These are phyloP conservation scores for Aplocera efformata DNA, from an alignment of 2,888 invertebrate species.

Conservation along the genomic window DNA sequence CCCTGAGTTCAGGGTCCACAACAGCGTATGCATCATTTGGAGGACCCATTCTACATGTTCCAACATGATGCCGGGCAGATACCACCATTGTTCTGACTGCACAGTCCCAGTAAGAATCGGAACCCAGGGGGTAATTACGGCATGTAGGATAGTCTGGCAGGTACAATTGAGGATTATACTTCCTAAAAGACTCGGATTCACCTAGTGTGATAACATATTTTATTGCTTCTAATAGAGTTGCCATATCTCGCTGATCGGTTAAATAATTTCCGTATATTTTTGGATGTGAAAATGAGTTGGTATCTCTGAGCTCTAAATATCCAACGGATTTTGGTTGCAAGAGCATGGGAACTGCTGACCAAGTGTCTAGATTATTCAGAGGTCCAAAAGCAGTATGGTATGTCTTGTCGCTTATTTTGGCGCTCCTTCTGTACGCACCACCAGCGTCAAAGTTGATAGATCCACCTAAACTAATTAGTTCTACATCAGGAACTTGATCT, in stretches of 20 bases:
- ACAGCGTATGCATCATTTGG: conserved; percentile 81
- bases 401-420: conserved; percentile 79
- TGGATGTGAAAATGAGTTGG: conserved; percentile 88
- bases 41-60: conserved; percentile 87
- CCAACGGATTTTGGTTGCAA: conserved; percentile 88
- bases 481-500: conserved; percentile 83
- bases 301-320: conserved; percentile 83
- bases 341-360: conserved; percentile 84
- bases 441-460: conserved; percentile 82
- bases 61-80: conserved; percentile 81
- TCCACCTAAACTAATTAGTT: conserved; percentile 82
- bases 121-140: conserved; percentile 62
- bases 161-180: conserved; percentile 75
- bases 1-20: conserved; percentile 82
- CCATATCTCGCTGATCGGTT: conserved; percentile 82
- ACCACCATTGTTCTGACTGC: conserved; percentile 80
- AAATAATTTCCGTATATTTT: conserved; percentile 90
- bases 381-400: conserved; percentile 79
- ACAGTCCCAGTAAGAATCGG: conserved; percentile 87
- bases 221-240: conserved; percentile 80
- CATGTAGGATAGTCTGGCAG: conserved; percentile 79
- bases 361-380: conserved; percentile 79
- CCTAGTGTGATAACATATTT: conserved; percentile 81
- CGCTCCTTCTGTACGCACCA: conserved; percentile 69
- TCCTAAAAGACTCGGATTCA: conserved; percentile 80